Base-by-base conservation (phyloP, 2,797 vertebrate species). In the Mallotus villosus region DNA sequence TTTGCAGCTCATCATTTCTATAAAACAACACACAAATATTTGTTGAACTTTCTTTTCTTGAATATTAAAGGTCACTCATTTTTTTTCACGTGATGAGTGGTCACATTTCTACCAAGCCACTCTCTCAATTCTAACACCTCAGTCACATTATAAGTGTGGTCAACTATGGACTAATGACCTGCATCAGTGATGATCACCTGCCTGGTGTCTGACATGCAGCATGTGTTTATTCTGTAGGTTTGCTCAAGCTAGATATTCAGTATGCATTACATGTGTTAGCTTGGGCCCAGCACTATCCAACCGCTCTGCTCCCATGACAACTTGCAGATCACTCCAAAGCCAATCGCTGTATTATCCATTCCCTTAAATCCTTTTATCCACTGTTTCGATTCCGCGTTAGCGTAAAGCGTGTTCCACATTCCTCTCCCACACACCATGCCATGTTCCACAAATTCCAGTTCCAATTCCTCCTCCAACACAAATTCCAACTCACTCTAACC, bases 1-100 rank as follows among this genome's bases (percentile, higher is more conserved):
- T 87, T 89, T 57, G 61, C 80, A 74, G 78, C 63, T 76, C 67
- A 58, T 27, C 2, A 16, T 53, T 51, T 66, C n/a, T 51, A 25
- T 53, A 55, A 24, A 60, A 70, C 25, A 55, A 72, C 51, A 37
- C n/a, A 46, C 41, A 46, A 46, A 46, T 46, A 58, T 72, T 17
- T 55, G 51, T n/a, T n/a, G 8, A n/a, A 55, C 51, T 55, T 65
- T 59, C 53, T 70, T 7, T 49, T 71, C 57, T 67, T 58, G 22
- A 66, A 70, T 70, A 57, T 22, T 59, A 32, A 67, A 73, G 27
- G 49, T 71, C 67, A 59, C 59, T 41, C 21, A 29, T 22, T 12
- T 8, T 65, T 32, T 70, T 70, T n/a, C 51, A 32, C 62, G 34
- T 37, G 59, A 22, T 25, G 71, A 37, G 41, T 57, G 73, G 51